Percentiles rank a stretch among this genome's conserved stretches.
Conservation (phyloP, 2,113 vertebrate species). For the Amia ocellicauda region DNA sequence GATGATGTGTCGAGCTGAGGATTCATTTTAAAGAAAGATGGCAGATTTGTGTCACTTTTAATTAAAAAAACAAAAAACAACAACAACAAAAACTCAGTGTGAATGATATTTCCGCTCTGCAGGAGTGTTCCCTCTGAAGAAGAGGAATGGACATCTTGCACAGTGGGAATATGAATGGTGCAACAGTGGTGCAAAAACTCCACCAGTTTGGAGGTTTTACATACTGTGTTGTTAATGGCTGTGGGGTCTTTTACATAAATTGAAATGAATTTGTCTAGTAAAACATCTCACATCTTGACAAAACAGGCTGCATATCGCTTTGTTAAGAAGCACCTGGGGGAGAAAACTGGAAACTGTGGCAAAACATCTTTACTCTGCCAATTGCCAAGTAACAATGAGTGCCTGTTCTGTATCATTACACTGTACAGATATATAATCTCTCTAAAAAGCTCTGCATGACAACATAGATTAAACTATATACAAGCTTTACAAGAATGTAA, state of each 20-base stretch:
- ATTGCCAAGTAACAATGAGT: background rate
- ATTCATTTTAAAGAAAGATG: no score
- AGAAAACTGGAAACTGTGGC: conserved; percentile 5
- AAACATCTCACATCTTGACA: background rate
- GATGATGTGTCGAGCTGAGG: no score
- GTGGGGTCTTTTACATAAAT: no score
- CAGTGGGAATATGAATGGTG: no score
- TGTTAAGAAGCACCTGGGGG: background rate
- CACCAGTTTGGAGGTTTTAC: no score
- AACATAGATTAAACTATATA: conserved; percentile 35
- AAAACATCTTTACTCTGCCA: background rate
- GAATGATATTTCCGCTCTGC: no score
- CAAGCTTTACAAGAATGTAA: conserved; percentile 35
- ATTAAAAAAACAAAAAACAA: no score
- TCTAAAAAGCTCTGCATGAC: conserved; percentile 32
- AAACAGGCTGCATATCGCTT: background rate
- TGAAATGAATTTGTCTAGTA: background rate
- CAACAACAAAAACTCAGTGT: no score
- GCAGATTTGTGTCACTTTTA: no score
- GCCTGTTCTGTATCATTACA: conserved; percentile 26
- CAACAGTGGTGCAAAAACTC: background rate
- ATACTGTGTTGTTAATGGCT: background rate
- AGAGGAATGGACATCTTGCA: no score
- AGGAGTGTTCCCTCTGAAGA: no score
- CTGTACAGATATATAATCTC: conserved; percentile 33